Evolutionary conservation across 2,888 invertebrate species (phyloP).

Genomic region (Marronus borbonicus): DNA sequence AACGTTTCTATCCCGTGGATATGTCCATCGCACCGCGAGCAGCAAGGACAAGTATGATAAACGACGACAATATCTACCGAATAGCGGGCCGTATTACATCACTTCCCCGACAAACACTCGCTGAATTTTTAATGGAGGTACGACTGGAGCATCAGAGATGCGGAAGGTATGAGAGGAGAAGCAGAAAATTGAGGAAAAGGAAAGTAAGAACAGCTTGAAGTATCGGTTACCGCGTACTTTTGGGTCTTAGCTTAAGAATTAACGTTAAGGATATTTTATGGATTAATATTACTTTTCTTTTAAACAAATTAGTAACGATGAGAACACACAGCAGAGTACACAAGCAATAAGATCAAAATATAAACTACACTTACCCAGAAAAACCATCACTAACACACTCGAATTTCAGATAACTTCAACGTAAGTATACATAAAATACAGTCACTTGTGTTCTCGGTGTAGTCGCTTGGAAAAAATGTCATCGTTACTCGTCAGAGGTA

Average conservation of each 20-base stretch:
- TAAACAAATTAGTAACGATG: too few species aligned
- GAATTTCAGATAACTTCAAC: not conserved
- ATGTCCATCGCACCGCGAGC: slow-evolving; percentile 62
- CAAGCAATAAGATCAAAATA: too few species aligned
- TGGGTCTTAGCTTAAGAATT: too few species aligned
- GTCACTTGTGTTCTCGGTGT: slow-evolving; percentile 55
- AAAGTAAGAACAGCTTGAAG: too few species aligned
- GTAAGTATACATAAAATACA: slow-evolving; percentile 58
- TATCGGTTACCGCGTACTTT: too few species aligned
- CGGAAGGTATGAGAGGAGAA: not conserved
- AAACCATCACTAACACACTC: too few species aligned
- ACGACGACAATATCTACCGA: slow-evolving; percentile 64
- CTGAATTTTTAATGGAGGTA: slow-evolving; percentile 57
- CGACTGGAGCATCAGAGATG: not conserved
- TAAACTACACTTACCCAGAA: too few species aligned
- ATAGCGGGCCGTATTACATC: slow-evolving; percentile 58
- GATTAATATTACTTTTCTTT: too few species aligned
- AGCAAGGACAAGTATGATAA: slow-evolving; percentile 64
- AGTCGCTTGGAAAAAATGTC: slow-evolving; percentile 61
- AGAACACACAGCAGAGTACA: too few species aligned
- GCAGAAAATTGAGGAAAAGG: too few species aligned
- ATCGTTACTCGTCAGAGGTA: slow-evolving; percentile 54
- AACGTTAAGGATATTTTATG: too few species aligned
- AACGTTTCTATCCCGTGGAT: slow-evolving; percentile 65
- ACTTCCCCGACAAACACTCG: slow-evolving; percentile 57